These are phyloP conservation scores for Hippocampus zosterae DNA, from an alignment of 2,113 vertebrate species.

Conservation along the genomic window DNA sequence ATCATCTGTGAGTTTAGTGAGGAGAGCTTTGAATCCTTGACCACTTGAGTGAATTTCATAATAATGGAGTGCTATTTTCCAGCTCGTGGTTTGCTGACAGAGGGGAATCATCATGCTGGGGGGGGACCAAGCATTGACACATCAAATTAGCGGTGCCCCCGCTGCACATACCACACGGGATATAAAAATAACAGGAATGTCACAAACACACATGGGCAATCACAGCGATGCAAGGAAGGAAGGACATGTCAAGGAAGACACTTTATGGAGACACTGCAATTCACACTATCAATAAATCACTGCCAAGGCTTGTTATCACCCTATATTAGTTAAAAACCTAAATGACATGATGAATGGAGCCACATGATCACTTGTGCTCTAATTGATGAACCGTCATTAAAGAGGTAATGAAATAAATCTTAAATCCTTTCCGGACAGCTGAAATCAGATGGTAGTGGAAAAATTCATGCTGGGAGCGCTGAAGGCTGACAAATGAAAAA, in stretches of 20 bases:
- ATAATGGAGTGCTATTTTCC: constrained; percentile 69
- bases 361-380: neutral
- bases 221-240: constrained; percentile 47
- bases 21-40: constrained; percentile 69
- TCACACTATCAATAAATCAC: neutral
- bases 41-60: constrained; percentile 66
- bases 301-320: neutral
- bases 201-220: constrained; percentile 10
- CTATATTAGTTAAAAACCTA: neutral
- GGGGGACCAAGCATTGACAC: constrained; percentile 67
- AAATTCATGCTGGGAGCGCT: neutral
- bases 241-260: constrained; percentile 16
- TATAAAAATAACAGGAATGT: constrained; percentile 23
- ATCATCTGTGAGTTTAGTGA: constrained; percentile 66
- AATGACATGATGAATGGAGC: neutral
- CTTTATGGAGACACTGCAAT: neutral
- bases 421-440: neutral
- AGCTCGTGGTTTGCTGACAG: constrained; percentile 71
- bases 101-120: constrained; percentile 66
- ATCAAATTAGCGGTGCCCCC: constrained; percentile 68
- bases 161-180: constrained; percentile 19
- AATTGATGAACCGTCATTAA: constrained; percentile 5
- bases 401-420: neutral
- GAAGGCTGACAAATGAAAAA: constrained; percentile 7
- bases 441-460: neutral